Evolutionary conservation across 53 echinoderm and acorn worm species (phyloP).

Genomic region (Pentamera pediparva): DNA sequence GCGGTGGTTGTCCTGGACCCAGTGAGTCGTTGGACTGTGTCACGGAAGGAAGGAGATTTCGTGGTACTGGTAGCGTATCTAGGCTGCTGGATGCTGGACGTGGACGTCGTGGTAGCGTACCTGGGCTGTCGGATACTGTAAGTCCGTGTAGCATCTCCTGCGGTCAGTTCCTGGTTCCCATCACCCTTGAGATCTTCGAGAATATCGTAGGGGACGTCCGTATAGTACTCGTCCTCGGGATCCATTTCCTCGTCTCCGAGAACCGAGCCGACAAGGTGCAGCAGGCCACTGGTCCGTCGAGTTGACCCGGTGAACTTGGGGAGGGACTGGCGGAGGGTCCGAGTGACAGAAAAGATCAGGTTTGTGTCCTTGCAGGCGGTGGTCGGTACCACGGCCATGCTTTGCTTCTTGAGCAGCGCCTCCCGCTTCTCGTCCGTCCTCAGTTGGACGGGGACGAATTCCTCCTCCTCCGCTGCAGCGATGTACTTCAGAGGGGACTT

Average conservation of each 20-base stretch:
- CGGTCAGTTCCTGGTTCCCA: neutral
- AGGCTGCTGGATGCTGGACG: neutral
- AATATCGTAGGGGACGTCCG: neutral
- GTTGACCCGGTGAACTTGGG: slow-evolving; percentile 7
- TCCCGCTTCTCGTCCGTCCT: neutral
- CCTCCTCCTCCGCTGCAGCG: neutral
- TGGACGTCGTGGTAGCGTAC: neutral
- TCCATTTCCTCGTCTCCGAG: neutral
- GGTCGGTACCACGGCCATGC: neutral
- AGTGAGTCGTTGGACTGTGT: too few species aligned
- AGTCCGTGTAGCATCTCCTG: neutral
- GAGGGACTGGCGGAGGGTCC: slow-evolving; percentile 13
- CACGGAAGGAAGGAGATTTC: too few species aligned
- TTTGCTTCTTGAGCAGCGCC: neutral
- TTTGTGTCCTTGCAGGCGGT: slow-evolving; percentile 6
- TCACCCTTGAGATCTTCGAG: slow-evolving; percentile 17
- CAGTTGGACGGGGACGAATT: neutral
- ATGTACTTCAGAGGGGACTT: neutral
- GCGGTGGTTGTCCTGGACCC: neutral
- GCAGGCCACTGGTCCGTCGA: neutral
- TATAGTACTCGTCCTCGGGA: neutral
- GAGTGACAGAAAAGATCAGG: neutral
- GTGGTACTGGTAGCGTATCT: too few species aligned
- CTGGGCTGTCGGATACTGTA: neutral
- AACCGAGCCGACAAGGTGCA: neutral